phyloP scores from a whole-genome alignment of 2,113 vertebrate species.

The Ceyx melanurus region DNA sequence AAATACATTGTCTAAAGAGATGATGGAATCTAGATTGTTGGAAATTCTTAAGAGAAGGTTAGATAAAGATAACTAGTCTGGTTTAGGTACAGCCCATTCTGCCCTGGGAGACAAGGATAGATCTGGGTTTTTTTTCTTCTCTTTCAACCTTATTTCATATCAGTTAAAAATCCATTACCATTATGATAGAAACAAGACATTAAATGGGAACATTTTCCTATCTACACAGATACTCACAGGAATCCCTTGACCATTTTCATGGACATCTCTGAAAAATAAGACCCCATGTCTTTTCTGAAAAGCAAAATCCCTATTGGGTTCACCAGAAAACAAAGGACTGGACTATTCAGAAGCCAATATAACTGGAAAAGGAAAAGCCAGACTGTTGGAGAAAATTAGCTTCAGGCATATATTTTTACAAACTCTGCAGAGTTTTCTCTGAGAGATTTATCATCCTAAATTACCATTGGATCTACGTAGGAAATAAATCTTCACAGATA shows the following conservation, averaged over 20 bases:
- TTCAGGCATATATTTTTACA: constrained; percentile 34
- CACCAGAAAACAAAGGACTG: neutral
- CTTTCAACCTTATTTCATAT: neutral
- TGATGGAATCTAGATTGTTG: neutral
- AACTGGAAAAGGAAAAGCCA: constrained; percentile 22
- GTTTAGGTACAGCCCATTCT: neutral
- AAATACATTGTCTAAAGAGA: neutral
- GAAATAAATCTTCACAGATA: constrained; percentile 43
- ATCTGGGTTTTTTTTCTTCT: neutral
- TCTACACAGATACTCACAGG: neutral
- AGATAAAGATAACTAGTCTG: neutral
- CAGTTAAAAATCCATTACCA: neutral
- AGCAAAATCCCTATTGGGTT: neutral
- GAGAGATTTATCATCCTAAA: constrained; percentile 43
- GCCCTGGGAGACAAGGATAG: neutral
- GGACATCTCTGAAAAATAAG: neutral
- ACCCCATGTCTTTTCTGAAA: neutral
- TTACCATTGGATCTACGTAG: neutral
- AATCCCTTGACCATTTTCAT: neutral
- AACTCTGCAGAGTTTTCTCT: neutral
- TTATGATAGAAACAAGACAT: neutral
- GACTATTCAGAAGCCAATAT: constrained; percentile 12
- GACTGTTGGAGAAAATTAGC: constrained; percentile 30
- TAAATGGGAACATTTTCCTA: neutral
- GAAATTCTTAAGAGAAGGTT: neutral